Evolutionary conservation across 2,797 vertebrate species (phyloP), one percentile per base, ranked within the genome.

Genomic region (Octomys mimax): DNA sequence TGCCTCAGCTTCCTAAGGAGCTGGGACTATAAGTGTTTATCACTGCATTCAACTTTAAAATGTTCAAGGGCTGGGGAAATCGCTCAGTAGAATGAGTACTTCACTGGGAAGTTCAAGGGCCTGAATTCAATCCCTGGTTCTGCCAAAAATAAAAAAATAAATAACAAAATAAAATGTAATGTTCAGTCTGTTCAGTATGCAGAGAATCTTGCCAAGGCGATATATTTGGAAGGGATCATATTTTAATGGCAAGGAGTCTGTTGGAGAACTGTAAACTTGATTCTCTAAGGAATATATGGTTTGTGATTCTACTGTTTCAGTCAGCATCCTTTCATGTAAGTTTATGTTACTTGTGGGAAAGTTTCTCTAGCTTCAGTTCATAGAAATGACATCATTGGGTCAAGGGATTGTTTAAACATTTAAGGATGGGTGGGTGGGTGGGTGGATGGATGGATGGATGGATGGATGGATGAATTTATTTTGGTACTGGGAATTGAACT

Each of bases 241-340:
- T 94, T 91, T 95, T 54, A 86, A 21, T 86, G 42, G 68, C 39
- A 73, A 46, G n/a, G 81, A 77, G 75, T 91, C 22, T 68, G 21
- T 81, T 82, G 71, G 80, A 49, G 66, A 36, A 92, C 54, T 26
- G 0, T 87, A 80, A 59, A 83, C 57, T 87, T 83, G 16, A 81
- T 94, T 92, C 49, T 86, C 31, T 87, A 68, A 82, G 86, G 66
- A 96, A 26, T 91, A 33, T 46, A 12, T 75, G 12, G 18, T 75
- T 92, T 89, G 16, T 86, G 71, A 79, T 81, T 92, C 84, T 92
- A 85, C 19, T 83, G 36, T 94, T 96, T 84, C 42, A 64, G 12
- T 77, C 13, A 96, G 5, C 46, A 26, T 82, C 12, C 12, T 73
- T 82, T 87, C 71, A 22, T 89, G 19, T 92, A 28, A 87, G 12